Base-by-base conservation (phyloP, 2,888 invertebrate species). In the Neelides folsomi region DNA sequence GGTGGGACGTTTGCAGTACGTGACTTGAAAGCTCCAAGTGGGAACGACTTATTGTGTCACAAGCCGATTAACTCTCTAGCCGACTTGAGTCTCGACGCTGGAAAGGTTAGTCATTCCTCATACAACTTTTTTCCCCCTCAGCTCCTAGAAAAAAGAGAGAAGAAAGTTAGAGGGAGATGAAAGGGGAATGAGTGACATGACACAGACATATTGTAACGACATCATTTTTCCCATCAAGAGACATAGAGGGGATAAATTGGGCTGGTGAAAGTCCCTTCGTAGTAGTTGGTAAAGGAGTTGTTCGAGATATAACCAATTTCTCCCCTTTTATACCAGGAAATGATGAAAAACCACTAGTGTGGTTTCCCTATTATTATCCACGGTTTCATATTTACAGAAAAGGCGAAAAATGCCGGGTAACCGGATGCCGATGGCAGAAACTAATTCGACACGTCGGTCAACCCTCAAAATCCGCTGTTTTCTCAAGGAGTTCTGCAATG, bases 1-100 rank as follows among this genome's bases (percentile, higher is more conserved):
- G 90, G 92, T 35, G 94, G 95, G 47, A 92, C 93, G 8, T 97
- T 82, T 73, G 82, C 86, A 0, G 80, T 97, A 15, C 81, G 85
- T 69, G 90, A 94, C 69, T 80, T 95, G 78, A 93, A 93, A 72
- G 89, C 94, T 18, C 82, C 94, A 67, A 84, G 86, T 61, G 77
- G 90, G 59, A 83, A 84, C 66, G 86, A 92, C 67, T 73, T 90
- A 54, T 86, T 95, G 65, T 86, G 83, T 68, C 85, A 93, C 69
- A 89, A 88, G 69, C 83, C 90, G 2, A 72, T 90, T 49, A 79
- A 80, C 65, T 82, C 83, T 68, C 77, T 86, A 53, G 79, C 82
- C 39, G 78, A 80, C 52, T 72, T 94, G 63, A 80, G 84, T 67
- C 88, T 94, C 63, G 85, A 84, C 70, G 71, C 71, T 13, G 78